Conservation (phyloP, 2,113 vertebrate genomes). For the Sylvia atricapilla region DNA sequence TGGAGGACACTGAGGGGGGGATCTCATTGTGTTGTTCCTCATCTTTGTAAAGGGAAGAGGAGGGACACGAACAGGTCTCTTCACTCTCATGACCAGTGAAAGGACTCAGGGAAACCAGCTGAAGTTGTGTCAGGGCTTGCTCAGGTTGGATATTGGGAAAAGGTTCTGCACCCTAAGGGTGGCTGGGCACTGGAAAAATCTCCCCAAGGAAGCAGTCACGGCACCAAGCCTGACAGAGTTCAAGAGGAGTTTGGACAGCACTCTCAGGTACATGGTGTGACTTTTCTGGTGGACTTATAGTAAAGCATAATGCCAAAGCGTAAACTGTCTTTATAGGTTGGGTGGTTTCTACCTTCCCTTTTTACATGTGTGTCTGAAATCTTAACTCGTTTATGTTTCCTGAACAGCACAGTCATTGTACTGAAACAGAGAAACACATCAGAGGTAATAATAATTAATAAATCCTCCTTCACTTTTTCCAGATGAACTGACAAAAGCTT, state of each 20-base stretch:
- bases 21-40: background rate
- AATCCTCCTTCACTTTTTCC: background rate
- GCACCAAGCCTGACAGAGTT: background rate
- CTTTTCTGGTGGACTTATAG: background rate
- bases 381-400: background rate
- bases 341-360: background rate
- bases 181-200: background rate
- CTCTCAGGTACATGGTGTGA: background rate
- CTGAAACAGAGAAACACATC: background rate
- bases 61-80: background rate
- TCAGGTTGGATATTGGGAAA: background rate
- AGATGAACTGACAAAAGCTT: background rate
- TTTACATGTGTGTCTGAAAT: background rate
- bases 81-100: too few species aligned
- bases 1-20: background rate
- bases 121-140: background rate
- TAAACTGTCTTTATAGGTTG: background rate
- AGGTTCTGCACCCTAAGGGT: background rate
- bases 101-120: background rate
- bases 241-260: background rate
- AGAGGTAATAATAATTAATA: background rate
- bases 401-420: background rate
- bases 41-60: background rate
- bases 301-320: background rate
- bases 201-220: background rate